A percentile compares a stretch with the other conserved stretches of the same genome.
These are phyloP conservation scores for Drosophila novamexicana DNA, from an alignment of 1,140 invertebrate species.

Conservation along the genomic window DNA sequence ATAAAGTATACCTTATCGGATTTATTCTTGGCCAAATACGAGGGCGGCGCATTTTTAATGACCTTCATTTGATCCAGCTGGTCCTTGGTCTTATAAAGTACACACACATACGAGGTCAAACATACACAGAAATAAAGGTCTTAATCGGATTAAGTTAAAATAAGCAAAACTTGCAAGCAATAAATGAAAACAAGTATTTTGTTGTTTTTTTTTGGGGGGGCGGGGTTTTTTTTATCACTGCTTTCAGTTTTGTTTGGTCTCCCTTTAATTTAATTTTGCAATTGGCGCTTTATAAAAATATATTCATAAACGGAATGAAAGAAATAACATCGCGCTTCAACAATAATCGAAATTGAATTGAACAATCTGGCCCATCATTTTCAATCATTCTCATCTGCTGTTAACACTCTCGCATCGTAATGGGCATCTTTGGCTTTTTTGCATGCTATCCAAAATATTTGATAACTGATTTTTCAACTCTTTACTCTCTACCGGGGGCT, in stretches of 20 bases:
- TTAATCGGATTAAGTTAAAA: constrained; percentile 13
- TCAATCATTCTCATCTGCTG: background rate
- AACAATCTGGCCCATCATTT: constrained; percentile 45
- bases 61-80: constrained; percentile 91
- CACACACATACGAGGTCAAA: constrained; percentile 29
- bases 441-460: constrained; percentile 31
- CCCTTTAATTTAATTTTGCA: constrained; percentile 34
- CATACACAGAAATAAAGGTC: constrained; percentile 17
- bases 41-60: constrained; percentile 92
- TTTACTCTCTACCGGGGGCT: constrained; percentile 23
- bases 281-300: constrained; percentile 54
- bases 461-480: constrained; percentile 19
- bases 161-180: constrained; percentile 22
- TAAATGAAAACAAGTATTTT: constrained; percentile 22
- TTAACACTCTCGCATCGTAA: constrained; percentile 9
- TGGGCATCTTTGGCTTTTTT: constrained; percentile 25
- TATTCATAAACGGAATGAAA: constrained; percentile 35
- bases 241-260: constrained; percentile 18
- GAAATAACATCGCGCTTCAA: constrained; percentile 52
- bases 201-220: constrained; percentile 3
- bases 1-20: constrained; percentile 92
- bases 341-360: constrained; percentile 44
- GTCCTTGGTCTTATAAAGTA: constrained; percentile 81
- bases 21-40: constrained; percentile 92
- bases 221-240: constrained; percentile 14